phyloP scores from a whole-genome alignment of 1,140 invertebrate species.

The Caenorhabditis tropicalis region DNA sequence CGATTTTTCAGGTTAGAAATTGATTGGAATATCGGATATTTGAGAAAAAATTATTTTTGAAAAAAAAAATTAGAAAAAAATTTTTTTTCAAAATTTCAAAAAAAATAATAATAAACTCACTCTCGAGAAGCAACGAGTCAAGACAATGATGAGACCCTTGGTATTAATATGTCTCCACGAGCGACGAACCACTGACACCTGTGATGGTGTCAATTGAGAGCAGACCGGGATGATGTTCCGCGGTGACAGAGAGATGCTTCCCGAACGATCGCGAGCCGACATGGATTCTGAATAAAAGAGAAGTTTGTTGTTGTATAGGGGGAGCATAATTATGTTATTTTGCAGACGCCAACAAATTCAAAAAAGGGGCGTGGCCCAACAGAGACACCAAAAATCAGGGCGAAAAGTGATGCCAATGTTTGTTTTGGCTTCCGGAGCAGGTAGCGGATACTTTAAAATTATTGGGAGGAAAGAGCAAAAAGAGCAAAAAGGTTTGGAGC shows the following conservation, averaged over 20 bases:
- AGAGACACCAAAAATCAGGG: conserved; percentile 8
- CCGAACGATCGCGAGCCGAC: conserved; percentile 23
- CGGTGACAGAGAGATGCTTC: conserved; percentile 23
- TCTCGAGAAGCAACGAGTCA: conserved; percentile 36
- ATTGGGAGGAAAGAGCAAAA: not conserved
- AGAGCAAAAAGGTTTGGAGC: too few species aligned
- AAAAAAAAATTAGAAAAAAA: too few species aligned
- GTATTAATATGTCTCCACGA: conserved; percentile 49
- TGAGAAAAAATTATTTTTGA: too few species aligned
- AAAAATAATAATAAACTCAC: too few species aligned
- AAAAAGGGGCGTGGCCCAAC: too few species aligned
- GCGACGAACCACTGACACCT: not conserved
- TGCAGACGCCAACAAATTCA: not conserved
- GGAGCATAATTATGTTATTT: not conserved
- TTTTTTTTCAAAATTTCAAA: too few species aligned
- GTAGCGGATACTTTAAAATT: not conserved
- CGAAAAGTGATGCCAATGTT: conserved; percentile 41
- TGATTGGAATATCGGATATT: too few species aligned
- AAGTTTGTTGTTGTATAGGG: not conserved
- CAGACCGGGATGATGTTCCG: conserved; percentile 6
- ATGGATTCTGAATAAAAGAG: not conserved
- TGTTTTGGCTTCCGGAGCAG: conserved; percentile 29
- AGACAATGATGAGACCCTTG: conserved; percentile 38
- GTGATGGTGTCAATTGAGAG: conserved; percentile 4
- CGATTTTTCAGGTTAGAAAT: too few species aligned